phyloP scores from a whole-genome alignment of 1,140 invertebrate species.

The Dendroctonus valens region DNA sequence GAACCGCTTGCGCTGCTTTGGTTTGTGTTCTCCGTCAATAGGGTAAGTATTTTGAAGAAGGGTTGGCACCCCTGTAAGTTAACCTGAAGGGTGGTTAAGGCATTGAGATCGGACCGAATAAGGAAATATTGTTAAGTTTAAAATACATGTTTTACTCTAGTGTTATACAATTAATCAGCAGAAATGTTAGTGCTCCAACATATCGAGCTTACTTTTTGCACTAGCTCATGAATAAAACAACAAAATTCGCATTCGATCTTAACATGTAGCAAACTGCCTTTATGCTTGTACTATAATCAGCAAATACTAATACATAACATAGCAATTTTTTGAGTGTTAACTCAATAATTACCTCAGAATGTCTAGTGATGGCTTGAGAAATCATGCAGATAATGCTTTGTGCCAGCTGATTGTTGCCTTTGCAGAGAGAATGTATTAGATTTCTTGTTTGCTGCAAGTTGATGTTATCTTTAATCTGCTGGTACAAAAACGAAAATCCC shows the following conservation, averaged over 20 bases:
- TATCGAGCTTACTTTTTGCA: too few relatives aligned
- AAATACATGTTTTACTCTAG: too few relatives aligned
- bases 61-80: constrained; percentile 69
- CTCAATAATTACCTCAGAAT: constrained; percentile 68
- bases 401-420: constrained; percentile 85
- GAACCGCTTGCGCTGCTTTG: constrained; percentile 64
- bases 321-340: too few relatives aligned
- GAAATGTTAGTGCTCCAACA: too few relatives aligned
- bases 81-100: constrained; percentile 33
- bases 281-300: too few relatives aligned
- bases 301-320: too few relatives aligned
- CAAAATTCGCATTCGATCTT: too few relatives aligned
- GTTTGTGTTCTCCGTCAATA: constrained; percentile 67
- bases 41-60: constrained; percentile 86
- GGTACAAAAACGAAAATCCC: constrained; percentile 90
- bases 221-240: too few relatives aligned
- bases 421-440: constrained; percentile 86
- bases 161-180: too few relatives aligned
- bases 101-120: background rate
- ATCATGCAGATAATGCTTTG: constrained; percentile 82
- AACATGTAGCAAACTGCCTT: too few relatives aligned
- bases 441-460: constrained; percentile 90
- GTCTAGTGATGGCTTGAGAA: constrained; percentile 84
- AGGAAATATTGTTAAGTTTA: too few relatives aligned
- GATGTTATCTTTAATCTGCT: constrained; percentile 90